These are phyloP conservation scores for Neoitamus cyanurus DNA, from an alignment of 2,888 invertebrate species.

Conservation along the genomic window DNA sequence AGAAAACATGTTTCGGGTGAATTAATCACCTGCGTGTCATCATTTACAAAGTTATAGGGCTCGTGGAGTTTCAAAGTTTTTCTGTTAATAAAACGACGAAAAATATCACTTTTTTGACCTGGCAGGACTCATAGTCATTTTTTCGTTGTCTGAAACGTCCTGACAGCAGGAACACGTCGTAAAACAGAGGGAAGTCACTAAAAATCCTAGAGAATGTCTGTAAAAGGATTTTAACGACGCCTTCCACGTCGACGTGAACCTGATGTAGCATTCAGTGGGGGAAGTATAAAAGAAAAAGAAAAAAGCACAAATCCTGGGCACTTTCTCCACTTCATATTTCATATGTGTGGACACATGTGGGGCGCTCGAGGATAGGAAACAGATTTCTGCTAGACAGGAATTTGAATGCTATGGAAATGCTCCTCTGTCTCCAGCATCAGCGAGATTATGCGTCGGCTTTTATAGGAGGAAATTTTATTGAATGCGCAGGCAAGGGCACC, in stretches of 20 bases:
- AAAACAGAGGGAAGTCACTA: neutral
- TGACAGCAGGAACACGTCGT: neutral
- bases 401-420: neutral
- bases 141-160: neutral
- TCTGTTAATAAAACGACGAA: neutral
- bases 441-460: neutral
- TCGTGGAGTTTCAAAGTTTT: neutral
- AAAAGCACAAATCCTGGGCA: neutral
- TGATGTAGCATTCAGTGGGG: neutral
- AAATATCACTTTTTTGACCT: neutral
- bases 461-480: neutral
- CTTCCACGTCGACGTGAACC: neutral
- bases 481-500: neutral
- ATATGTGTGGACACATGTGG: neutral
- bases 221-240: conserved; percentile 5
- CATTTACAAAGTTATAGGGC: neutral
- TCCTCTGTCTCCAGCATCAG: neutral
- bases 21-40: conserved; percentile 1
- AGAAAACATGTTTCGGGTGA: neutral
- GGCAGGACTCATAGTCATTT: neutral
- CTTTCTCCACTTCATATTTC: neutral
- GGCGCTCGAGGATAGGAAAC: neutral
- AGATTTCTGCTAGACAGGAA: neutral
- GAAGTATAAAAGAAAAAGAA: neutral
- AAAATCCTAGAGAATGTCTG: conserved; percentile 1